phyloP scores from a whole-genome alignment of 2,797 vertebrate genomes.

The Calcarius lapponicus region DNA sequence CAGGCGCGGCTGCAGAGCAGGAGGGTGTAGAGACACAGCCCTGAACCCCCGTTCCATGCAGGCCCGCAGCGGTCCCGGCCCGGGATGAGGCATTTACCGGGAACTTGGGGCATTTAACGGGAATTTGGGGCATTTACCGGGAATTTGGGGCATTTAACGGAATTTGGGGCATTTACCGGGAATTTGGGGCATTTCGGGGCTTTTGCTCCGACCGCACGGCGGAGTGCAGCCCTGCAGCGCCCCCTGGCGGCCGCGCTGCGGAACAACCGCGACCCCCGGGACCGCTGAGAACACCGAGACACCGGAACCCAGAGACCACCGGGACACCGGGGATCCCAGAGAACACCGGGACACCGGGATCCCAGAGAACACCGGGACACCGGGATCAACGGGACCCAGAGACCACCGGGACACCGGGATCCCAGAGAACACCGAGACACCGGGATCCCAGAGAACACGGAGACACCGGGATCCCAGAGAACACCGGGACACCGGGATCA shows the following conservation, averaged over 20 bases:
- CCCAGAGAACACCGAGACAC: no score
- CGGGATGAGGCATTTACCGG: accelerated
- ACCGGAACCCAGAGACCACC: no score
- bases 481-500: accelerated
- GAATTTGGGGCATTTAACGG: not conserved
- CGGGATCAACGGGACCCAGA: no score
- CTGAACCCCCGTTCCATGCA: not conserved
- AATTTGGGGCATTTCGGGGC: not conserved
- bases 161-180: not conserved
- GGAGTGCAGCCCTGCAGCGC: not conserved
- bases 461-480: no score
- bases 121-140: not conserved
- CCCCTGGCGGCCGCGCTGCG: not conserved
- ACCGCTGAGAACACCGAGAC: no score
- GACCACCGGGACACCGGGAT: no score
- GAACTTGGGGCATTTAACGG: not conserved
- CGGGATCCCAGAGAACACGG: no score
- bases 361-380: no score
- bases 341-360: no score
- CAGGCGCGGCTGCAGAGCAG: accelerated
- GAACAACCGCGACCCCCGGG: not conserved
- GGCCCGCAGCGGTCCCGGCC: no score
- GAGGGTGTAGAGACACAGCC: not conserved
- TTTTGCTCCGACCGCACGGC: accelerated
- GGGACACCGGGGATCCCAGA: no score